Conservation (phyloP, 2,113 vertebrate genomes). For the Otocyon megalotis region DNA sequence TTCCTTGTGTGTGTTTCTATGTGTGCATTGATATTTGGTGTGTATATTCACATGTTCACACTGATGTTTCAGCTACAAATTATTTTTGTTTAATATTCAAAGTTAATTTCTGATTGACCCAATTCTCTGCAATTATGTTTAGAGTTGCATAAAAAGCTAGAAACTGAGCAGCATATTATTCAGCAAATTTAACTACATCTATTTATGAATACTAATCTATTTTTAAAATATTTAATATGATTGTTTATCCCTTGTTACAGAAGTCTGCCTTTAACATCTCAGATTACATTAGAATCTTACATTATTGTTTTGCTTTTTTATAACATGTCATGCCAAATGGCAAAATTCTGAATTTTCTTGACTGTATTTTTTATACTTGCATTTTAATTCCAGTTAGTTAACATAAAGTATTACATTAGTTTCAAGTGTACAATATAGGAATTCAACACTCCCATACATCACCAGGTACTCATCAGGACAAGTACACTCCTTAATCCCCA, state of each 20-base stretch:
- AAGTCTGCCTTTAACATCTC: neutral
- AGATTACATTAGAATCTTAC: neutral
- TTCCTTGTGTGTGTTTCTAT: neutral
- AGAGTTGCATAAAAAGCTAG: neutral
- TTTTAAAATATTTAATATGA: neutral
- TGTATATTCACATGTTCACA: neutral
- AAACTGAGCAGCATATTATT: neutral
- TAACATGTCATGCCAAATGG: neutral
- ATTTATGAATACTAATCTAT: neutral
- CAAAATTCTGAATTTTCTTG: neutral
- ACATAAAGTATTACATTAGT: neutral
- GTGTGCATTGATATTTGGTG: neutral
- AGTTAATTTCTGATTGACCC: neutral
- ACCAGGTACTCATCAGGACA: neutral
- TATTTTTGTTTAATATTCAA: neutral
- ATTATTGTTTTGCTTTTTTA: neutral
- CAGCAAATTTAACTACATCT: neutral
- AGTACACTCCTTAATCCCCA: neutral
- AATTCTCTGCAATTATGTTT: neutral
- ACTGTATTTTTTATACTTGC: neutral
- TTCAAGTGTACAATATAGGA: neutral
- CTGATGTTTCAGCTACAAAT: neutral
- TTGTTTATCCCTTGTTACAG: neutral
- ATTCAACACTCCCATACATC: neutral
- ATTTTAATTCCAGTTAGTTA: neutral